Base-by-base conservation (phyloP, 2,113 vertebrate species). In the Chrysochloris asiatica region DNA sequence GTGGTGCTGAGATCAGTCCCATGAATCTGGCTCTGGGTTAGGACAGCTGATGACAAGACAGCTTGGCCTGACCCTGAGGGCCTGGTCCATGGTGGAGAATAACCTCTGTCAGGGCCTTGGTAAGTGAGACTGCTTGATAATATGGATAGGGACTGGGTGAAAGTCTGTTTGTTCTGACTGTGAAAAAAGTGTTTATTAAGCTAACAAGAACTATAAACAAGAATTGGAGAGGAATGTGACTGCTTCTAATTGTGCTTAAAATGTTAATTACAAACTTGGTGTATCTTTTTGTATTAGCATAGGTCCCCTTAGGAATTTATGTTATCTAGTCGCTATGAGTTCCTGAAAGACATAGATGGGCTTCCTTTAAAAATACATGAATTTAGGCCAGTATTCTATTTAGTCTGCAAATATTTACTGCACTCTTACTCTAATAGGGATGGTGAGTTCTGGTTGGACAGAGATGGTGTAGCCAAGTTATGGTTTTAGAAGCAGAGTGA, bases 191-290 rank as follows among this genome's bases (percentile, higher is more conserved):
- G 83, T 95, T 94, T 87, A 88, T 0, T 14, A 73, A 75, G 47
- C 67, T 76, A 85, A 82, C 75, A 71, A 82, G 79, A 87, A 92
- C 82, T 65, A 91, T 72, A 95, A 89, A 91, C 88, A 94, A 91
- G 67, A 94, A 93, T 92, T 90, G 73, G 92, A 93, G 67, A 81
- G 61, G 33, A 73, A 89, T 38, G 22, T 24, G 71, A 24, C 48
- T 69, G 84, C 80, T 86, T 91, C 67, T 78, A 67, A 93, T 33
- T 83, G 69, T 89, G 90, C 82, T 93, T 85, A 26, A 71, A 93
- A 85, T 75, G 90, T 82, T 95, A 86, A 93, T 95, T 84, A 82
- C 41, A 79, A 33, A 92, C 12, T 56, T 22, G 19, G 19, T 48
- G 45, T 83, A 56, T 85, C 78, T 90, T 92, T 92, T 82, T 81